A percentile compares a stretch with the other conserved stretches of the same genome.
phyloP scores from a whole-genome alignment of 2,888 invertebrate genomes.

The Palloptera scutellata region DNA sequence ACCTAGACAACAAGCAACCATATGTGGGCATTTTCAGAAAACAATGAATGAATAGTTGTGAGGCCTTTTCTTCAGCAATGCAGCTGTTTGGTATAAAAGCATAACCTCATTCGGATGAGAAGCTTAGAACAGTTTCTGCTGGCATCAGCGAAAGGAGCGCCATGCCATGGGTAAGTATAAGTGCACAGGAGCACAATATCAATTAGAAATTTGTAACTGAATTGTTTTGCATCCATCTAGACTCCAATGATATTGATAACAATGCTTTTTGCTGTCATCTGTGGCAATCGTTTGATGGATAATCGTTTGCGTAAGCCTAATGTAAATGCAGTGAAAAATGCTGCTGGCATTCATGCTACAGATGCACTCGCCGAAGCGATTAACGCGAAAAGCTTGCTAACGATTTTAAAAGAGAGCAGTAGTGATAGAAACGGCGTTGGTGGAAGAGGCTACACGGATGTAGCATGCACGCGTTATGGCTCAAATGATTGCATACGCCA shows the following conservation, averaged over 20 bases:
- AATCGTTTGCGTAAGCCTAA: conserved; percentile 27
- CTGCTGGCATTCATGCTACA: too few species aligned
- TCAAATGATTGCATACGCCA: background rate
- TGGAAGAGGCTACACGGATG: too few species aligned
- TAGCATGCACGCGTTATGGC: background rate
- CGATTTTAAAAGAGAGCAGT: too few species aligned
- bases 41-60: background rate
- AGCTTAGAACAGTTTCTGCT: background rate
- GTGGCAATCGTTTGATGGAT: conserved; percentile 40
- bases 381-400: too few species aligned
- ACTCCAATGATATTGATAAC: conserved; percentile 37
- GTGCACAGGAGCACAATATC: background rate
- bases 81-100: background rate
- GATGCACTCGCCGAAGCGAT: too few species aligned
- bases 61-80: conserved; percentile 3
- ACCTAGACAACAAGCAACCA: conserved; percentile 3
- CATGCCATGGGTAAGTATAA: conserved; percentile 39
- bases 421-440: too few species aligned
- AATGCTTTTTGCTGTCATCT: conserved; percentile 38
- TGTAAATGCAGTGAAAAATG: conserved; percentile 1
- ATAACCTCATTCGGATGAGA: background rate
- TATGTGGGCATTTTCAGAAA: background rate
- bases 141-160: conserved; percentile 12
- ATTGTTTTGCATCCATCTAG: conserved; percentile 23
- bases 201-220: too few species aligned